Conservation (phyloP, 2,797 vertebrate species). For the Phylloscopus collybita region DNA sequence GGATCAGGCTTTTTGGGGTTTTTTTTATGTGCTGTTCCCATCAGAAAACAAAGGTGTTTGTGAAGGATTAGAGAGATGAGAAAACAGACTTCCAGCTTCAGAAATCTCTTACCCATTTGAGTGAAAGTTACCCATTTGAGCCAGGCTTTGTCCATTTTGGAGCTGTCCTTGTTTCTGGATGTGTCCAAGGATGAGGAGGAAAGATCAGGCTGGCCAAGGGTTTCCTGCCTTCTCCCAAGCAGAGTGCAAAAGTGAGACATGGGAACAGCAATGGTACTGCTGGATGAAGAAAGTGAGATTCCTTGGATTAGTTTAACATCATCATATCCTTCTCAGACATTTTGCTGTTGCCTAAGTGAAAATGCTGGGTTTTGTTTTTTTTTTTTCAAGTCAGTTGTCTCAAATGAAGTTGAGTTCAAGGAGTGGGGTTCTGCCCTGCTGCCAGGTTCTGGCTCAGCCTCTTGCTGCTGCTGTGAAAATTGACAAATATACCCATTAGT, state of each 20-base stretch:
- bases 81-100: not conserved
- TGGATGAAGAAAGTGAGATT: not conserved
- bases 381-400: not conserved
- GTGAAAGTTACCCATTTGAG: not conserved
- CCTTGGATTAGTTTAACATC: not conserved
- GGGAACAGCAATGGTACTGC: not conserved
- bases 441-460: slow-evolving; percentile 17
- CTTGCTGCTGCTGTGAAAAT: slow-evolving; percentile 12
- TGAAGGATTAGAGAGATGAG: not conserved
- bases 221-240: not conserved
- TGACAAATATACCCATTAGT: not conserved
- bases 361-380: not conserved
- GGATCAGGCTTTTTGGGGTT: too few relatives aligned
- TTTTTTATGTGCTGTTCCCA: not conserved
- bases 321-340: fast-evolving
- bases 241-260: not conserved
- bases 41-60: not conserved
- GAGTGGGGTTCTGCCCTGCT: not conserved
- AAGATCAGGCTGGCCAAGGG: not conserved
- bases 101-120: fast-evolving
- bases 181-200: not conserved
- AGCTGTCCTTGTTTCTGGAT: not conserved
- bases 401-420: not conserved
- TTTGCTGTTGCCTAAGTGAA: not conserved
- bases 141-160: not conserved